phyloP scores from a whole-genome alignment of 2,113 vertebrate species.

The Bagarius yarrelli region DNA sequence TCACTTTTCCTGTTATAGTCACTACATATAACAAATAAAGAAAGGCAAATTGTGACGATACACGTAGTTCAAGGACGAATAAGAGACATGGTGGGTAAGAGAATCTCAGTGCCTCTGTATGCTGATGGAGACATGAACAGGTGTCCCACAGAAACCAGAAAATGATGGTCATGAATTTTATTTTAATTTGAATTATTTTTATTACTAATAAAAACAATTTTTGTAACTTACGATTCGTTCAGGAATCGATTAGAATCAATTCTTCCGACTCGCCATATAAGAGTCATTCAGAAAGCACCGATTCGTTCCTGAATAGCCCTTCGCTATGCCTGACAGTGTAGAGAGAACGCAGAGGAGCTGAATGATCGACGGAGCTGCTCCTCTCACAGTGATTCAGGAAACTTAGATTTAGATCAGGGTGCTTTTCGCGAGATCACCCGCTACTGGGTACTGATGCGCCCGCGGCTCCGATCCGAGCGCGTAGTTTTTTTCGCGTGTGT shows the following conservation, averaged over 20 bases:
- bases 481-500: background rate
- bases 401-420: background rate
- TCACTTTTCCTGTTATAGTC: background rate
- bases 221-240: background rate
- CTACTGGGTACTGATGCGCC: slow-evolving; percentile 2
- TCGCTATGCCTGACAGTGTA: slow-evolving; percentile 1
- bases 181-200: background rate
- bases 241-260: background rate
- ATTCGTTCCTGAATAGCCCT: background rate
- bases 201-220: background rate
- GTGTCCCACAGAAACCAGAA: background rate
- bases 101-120: background rate
- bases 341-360: background rate
- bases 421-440: background rate
- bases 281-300: slow-evolving; percentile 16
- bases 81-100: background rate
- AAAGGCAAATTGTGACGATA: background rate
- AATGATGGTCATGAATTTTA: background rate
- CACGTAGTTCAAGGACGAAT: background rate
- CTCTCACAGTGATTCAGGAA: background rate
- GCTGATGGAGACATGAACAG: background rate
- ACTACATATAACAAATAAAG: background rate
- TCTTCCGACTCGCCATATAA: background rate
- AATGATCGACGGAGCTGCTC: background rate
- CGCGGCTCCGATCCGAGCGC: background rate